Base-by-base conservation (phyloP, 2,797 vertebrate genomes). In the Eulemur albifrons region DNA sequence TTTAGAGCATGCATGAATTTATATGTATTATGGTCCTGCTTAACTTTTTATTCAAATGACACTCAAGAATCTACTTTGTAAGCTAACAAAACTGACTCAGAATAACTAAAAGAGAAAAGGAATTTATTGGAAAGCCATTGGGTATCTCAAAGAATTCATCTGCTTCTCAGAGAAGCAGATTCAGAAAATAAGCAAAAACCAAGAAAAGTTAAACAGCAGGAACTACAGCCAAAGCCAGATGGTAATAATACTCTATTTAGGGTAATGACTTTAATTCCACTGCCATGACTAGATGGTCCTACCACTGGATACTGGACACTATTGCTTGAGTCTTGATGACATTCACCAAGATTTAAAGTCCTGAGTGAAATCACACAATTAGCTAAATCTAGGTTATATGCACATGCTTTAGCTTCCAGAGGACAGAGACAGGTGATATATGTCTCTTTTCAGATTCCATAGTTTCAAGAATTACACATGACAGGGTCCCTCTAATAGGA, bases 11-110 rank as follows among this genome's bases (percentile, higher is more conserved):
- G 15, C 14, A 48, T 93, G 87, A 80, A 89, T 87, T 93, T 84
- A 50, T 84, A 67, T 83, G 9, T 73, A 52, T 61, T 86, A 69
- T 79, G 80, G 54, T 80, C 77, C 13, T 88, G 23, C 7, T 73
- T 21, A 69, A 82, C 10, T 75, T 91, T 85, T 69, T 95, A 73
- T 96, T 96, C 25, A 57, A 25, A 63, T 87, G 50, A 77, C 32
- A 40, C 63, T 89, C 50, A 83, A 52, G 50, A 90, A 75, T 94
- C 43, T 87, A 40, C n/a, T 2, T 75, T 45, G 35, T 90, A 80
- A 87, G 52, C 30, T 77, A 82, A 88, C 76, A 86, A 86, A 95
- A 69, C n/a, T 83, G 63, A 79, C 40, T 73, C 23, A n/a, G 30
- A 25, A 25, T 75, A 69, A 92, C 30, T 73, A 52, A 77, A 83